Base-by-base conservation (phyloP, 2,797 vertebrate genomes). In the Holocentrus rufus region DNA sequence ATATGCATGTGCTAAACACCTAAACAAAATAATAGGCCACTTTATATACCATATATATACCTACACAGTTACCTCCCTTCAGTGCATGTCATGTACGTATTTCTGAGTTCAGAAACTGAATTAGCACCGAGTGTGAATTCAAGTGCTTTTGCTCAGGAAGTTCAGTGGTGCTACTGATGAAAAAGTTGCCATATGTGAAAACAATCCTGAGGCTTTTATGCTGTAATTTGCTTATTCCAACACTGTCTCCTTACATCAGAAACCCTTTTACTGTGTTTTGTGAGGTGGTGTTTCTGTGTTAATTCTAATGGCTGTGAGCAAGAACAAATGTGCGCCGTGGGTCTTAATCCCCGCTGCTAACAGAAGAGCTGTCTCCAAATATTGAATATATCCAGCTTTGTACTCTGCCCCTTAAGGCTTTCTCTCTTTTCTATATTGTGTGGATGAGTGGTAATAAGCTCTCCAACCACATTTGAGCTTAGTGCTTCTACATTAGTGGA, bases 381-480 rank as follows among this genome's bases (percentile, higher is more conserved):
- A 85, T 85, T 82, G 72, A 84, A 85, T 86, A 76, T 77, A 77
- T 78, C 87, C 68, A 80, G 76, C 76, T 82, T 76, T 82, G 67
- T 77, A 59, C 82, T 85, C 20, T 76, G 63, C 39, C 74, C 83
- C 77, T 72, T 4, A 53, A 81, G 79, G 82, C 77, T 65, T 39
- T 67, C 52, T 75, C 62, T 72, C 61, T 65, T 69, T 31, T 73
- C 30, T 76, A 23, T 77, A 61, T 58, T 20, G 68, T 74, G 75
- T 20, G 15, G 68, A 59, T 63, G 71, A 78, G 71, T 77, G 55
- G 55, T 67, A 82, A 72, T 87, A 76, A 82, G 83, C 79, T 77
- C 79, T 69, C n/a, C 56, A 66, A 67, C 79, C 61, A 65, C 69
- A 67, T 73, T 68, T 55, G 30, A 80, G 76, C 49, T 5, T 23